phyloP scores from a whole-genome alignment of 2,888 invertebrate species.

The Apotomis betuletana region DNA sequence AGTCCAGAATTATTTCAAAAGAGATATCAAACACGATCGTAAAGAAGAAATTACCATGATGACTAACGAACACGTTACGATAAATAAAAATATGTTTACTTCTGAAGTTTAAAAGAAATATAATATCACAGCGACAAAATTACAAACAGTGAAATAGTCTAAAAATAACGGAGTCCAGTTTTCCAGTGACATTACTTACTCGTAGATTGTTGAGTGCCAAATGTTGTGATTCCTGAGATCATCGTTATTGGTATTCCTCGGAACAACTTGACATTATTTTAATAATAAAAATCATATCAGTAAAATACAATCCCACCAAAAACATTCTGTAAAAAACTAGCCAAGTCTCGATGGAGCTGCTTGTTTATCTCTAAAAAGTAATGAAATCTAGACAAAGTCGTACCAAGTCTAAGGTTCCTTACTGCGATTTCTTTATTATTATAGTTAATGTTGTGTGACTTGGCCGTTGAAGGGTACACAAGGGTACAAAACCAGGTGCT shows the following conservation, averaged over 20 bases:
- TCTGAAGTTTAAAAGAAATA: not conserved
- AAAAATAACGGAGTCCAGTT: slow-evolving; percentile 7
- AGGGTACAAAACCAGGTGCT: too few relatives aligned
- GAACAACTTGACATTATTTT: not conserved
- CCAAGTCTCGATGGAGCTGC: too few relatives aligned
- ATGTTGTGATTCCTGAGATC: not conserved
- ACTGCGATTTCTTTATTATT: too few relatives aligned
- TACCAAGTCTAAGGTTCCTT: too few relatives aligned
- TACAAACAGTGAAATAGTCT: not conserved
- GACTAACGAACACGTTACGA: slow-evolving; percentile 16
- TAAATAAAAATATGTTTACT: slow-evolving; percentile 6
- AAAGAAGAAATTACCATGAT: slow-evolving; percentile 6
- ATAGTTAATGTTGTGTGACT: too few relatives aligned
- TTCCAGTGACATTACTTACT: not conserved
- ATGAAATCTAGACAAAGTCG: too few relatives aligned
- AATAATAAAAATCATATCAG: too few relatives aligned
- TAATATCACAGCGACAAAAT: not conserved
- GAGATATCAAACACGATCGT: not conserved
- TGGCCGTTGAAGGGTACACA: too few relatives aligned
- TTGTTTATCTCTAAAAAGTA: too few relatives aligned
- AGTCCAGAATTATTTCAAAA: not conserved
- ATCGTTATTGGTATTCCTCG: not conserved
- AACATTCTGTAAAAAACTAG: too few relatives aligned
- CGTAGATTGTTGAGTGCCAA: not conserved
- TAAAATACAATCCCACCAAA: too few relatives aligned